Base-by-base conservation (phyloP, 2,797 vertebrate species). In the Sebastes aleutianus region DNA sequence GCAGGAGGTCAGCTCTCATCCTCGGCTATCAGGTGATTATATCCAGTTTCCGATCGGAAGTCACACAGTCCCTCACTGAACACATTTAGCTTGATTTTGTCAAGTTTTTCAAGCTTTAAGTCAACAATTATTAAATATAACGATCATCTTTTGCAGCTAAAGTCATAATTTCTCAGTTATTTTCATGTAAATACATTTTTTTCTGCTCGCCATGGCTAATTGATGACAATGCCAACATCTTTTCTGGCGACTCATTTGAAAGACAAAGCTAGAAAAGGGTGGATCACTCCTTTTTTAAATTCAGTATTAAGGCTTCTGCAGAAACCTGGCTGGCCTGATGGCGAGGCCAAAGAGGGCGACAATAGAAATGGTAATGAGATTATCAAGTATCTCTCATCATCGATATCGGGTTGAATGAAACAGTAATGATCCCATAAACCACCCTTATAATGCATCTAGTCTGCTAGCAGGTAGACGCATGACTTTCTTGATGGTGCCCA, bases 21-120 rank as follows among this genome's bases (percentile, higher is more conserved):
- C 39, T 4, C 3, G n/a, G 36, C 64, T 73, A 70, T 88, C 89
- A 50, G 82, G 64, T 86, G 80, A 79, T 83, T 34, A 59, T 47
- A 61, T 88, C 83, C 36, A 34, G 43, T 89, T 79, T 78, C 29
- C 1, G 14, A 69, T 59, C 31, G 54, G 73, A 88, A 87, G 76
- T 74, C 67, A 20, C 26, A 11, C 70, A 18, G 79, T 65, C 69
- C 34, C 59, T 43, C 1, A 1, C 74, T 34, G 85, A 83, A 70
- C 73, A 6, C 57, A 14, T 83, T 58, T 53, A 32, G 32, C 14
- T 24, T 5, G 13, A 58, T 39, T 2, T 20, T 24, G 9, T 24
- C 7, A 50, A 27, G 34, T 34, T 61, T 4, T 64, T 18, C 24
- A 12, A 71, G 53, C 1, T n/a, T 43, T 54, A 12, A 58, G 0